Conservation (phyloP, 30 jellyfish, hydroid and myxozoan species). For the Rhopilema esculentum region DNA sequence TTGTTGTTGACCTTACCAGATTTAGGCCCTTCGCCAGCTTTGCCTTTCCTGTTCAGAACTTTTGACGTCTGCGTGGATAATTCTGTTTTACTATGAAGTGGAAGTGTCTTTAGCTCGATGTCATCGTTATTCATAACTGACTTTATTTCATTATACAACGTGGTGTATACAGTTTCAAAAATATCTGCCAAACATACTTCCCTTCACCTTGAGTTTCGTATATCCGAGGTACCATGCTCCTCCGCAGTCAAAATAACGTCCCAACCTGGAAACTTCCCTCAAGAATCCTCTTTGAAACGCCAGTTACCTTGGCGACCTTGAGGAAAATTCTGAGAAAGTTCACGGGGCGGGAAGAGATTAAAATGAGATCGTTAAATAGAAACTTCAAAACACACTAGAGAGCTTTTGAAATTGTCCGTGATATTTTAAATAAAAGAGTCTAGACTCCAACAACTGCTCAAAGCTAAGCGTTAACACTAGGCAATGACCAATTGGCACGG, state of each 20-base stretch:
- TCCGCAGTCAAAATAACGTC: neutral
- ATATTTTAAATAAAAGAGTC: too few species aligned
- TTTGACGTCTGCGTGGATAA: constrained; percentile 1
- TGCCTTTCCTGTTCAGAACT: constrained; percentile 6
- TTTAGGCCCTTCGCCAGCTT: constrained; percentile 38
- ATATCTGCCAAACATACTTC: neutral
- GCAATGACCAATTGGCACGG: too few species aligned
- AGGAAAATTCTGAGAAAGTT: too few species aligned
- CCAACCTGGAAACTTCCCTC: neutral
- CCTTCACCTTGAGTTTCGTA: neutral
- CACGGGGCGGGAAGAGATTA: neutral
- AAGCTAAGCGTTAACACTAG: too few species aligned
- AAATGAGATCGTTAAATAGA: neutral
- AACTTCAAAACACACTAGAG: neutral
- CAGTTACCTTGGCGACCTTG: neutral
- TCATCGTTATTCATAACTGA: constrained; percentile 47
- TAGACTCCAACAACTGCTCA: too few species aligned
- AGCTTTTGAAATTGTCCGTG: too few species aligned
- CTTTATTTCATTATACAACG: neutral
- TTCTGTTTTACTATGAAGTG: neutral
- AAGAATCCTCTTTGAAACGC: neutral
- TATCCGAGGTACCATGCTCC: neutral
- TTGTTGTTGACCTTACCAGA: constrained; percentile 1
- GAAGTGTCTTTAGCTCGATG: constrained; percentile 53
- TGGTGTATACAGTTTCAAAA: neutral